These are phyloP conservation scores for Andrena haemorrhoa DNA, from an alignment of 2,888 invertebrate species.

Conservation along the genomic window DNA sequence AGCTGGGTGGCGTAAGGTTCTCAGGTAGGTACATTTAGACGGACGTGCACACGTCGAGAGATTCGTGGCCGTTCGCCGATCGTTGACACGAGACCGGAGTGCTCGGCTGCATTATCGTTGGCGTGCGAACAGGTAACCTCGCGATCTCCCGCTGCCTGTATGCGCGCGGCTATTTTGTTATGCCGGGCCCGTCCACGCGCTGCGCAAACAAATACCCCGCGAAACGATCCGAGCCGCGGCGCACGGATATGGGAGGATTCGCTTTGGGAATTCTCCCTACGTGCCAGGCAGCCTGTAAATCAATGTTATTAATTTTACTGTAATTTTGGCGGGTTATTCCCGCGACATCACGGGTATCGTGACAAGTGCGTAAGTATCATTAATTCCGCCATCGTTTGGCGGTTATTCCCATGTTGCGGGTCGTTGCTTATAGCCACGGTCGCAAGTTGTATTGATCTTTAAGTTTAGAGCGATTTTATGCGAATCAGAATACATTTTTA, in stretches of 20 bases:
- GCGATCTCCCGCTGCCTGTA: constrained; percentile 66
- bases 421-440: too few relatives aligned
- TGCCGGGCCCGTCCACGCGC: constrained; percentile 74
- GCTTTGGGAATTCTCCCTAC: constrained; percentile 32
- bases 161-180: constrained; percentile 68
- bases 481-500: too few relatives aligned
- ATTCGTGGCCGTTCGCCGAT: constrained; percentile 77
- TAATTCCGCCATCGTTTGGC: too few relatives aligned
- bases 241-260: constrained; percentile 26
- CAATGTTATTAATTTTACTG: constrained; percentile 8
- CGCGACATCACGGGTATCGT: neutral
- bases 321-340: neutral
- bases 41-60: constrained; percentile 74
- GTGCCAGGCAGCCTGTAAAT: constrained; percentile 1
- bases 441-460: too few relatives aligned
- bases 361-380: too few relatives aligned
- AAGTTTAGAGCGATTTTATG: too few relatives aligned
- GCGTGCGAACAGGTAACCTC: constrained; percentile 76
- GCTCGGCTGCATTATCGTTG: constrained; percentile 74
- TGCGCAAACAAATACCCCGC: constrained; percentile 78
- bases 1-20: constrained; percentile 74
- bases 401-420: too few relatives aligned
- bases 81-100: constrained; percentile 74
- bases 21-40: constrained; percentile 75
- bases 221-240: constrained; percentile 59